Conservation (phyloP, 2,113 vertebrate species). For the Helogale parvula region DNA sequence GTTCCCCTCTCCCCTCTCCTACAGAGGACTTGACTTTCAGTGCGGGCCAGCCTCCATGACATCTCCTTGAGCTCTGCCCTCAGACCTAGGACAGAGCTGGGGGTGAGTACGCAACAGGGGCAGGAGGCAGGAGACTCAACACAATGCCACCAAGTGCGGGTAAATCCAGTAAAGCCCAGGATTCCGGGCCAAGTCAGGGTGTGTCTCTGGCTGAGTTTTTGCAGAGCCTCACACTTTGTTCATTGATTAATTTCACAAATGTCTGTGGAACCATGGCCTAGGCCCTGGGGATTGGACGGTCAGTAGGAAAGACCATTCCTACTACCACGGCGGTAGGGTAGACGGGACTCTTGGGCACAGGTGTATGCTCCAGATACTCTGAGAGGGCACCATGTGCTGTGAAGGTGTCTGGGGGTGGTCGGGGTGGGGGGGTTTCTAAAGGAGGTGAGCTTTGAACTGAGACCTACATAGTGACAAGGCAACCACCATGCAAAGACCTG, state of each 20-base stretch:
- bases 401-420: background rate
- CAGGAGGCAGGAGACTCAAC: rapidly evolving
- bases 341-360: background rate
- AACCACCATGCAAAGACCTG: background rate
- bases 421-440: background rate
- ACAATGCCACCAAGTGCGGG: background rate
- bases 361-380: too few relatives aligned
- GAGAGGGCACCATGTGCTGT: background rate
- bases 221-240: background rate
- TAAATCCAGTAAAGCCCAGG: background rate
- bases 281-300: background rate
- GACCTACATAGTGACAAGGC: background rate
- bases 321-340: background rate
- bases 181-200: background rate
- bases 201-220: background rate
- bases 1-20: too few relatives aligned
- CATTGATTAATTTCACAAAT: background rate
- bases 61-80: background rate
- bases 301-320: background rate
- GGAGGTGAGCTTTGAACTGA: background rate
- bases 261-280: background rate
- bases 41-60: background rate
- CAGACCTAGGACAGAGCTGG: background rate
- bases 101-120: background rate
- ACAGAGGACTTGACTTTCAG: background rate